Percentiles rank a stretch among this genome's conserved stretches.
Conservation (phyloP, 2,888 invertebrate species). For the Pyrgus malvae region DNA sequence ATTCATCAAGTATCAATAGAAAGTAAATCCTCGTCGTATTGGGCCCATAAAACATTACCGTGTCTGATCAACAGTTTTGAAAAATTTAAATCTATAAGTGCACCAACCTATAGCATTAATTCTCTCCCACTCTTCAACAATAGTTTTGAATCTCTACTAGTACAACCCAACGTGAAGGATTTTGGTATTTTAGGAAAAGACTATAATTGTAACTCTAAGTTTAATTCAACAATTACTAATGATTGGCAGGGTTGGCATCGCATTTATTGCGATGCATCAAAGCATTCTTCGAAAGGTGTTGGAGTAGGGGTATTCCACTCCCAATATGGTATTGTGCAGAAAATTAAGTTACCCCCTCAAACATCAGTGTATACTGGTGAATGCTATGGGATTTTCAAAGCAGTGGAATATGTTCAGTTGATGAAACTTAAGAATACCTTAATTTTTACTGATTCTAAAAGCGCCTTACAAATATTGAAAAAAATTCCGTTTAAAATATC, state of each 20-base stretch:
- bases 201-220: neutral
- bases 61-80: neutral
- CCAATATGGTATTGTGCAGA: neutral
- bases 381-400: constrained; percentile 12
- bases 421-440: neutral
- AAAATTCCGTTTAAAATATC: neutral
- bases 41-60: neutral
- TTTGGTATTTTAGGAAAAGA: neutral
- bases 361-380: constrained; percentile 9
- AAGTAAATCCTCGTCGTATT: neutral
- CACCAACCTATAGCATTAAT: neutral
- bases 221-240: neutral
- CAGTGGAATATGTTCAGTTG: neutral
- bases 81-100: neutral
- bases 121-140: neutral
- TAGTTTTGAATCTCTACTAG: neutral
- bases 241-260: constrained; percentile 3
- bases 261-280: constrained; percentile 10
- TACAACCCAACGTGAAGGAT: neutral
- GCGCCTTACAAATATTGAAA: neutral
- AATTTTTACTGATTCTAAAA: constrained; percentile 8
- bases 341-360: constrained; percentile 15
- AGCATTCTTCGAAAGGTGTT: neutral
- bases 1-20: neutral
- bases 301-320: constrained; percentile 3